Evolutionary conservation across 2,797 vertebrate genomes (phyloP).

Genomic region (Alcedo atthis): DNA sequence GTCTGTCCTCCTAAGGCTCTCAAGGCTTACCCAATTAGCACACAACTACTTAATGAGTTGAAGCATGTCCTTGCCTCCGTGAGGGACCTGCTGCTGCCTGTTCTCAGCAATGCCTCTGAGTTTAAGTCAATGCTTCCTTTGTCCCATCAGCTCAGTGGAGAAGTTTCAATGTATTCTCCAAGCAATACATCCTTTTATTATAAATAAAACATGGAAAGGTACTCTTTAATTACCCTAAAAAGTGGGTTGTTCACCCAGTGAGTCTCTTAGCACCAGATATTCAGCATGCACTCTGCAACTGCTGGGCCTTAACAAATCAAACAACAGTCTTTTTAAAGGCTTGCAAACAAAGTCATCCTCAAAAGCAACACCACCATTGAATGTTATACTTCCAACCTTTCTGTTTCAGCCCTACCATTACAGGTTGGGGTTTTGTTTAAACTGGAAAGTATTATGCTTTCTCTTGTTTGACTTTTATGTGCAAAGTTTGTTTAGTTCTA

Average conservation of each 20-base stretch:
- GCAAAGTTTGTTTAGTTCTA: not conserved
- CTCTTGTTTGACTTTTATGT: not conserved
- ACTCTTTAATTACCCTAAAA: constrained; percentile 49
- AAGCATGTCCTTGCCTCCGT: not conserved
- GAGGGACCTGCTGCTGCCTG: not conserved
- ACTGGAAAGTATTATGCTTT: too few species aligned
- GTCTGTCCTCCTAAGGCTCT: not conserved
- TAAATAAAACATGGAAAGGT: constrained; percentile 22
- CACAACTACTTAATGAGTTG: not conserved
- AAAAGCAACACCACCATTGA: too few species aligned
- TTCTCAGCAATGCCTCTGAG: not conserved
- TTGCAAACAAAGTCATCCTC: too few species aligned
- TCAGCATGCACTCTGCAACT: too few species aligned
- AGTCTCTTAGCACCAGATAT: too few species aligned
- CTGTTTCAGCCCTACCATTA: too few species aligned
- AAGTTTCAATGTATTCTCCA: not conserved
- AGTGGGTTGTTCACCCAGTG: not conserved
- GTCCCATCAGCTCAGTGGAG: not conserved
- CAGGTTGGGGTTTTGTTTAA: too few species aligned
- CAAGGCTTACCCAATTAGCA: not conserved
- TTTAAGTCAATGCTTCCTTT: not conserved
- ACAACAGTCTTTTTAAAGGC: too few species aligned
- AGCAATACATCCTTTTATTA: not conserved
- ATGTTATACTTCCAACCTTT: too few species aligned
- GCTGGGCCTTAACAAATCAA: too few species aligned